These are phyloP conservation scores for Notodonta dromedarius DNA, from an alignment of 2,888 invertebrate genomes.

Conservation along the genomic window DNA sequence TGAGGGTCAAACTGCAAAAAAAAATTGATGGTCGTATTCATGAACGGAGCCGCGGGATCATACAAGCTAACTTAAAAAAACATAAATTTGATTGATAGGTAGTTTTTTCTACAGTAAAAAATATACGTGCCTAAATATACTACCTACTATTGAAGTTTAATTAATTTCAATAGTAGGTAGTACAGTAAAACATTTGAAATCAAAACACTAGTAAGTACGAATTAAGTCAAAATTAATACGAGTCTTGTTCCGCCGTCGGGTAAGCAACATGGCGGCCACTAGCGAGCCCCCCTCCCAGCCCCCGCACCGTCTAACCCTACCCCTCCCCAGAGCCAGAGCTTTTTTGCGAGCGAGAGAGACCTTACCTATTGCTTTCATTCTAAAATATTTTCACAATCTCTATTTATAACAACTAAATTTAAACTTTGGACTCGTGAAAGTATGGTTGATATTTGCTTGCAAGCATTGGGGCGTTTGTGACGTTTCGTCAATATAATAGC, in stretches of 20 bases:
- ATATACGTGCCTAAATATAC: too few species aligned
- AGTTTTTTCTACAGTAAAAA: too few species aligned
- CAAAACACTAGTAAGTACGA: constrained; percentile 70
- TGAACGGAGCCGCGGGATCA: too few species aligned
- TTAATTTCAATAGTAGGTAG: too few species aligned
- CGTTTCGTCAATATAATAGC: constrained; percentile 39
- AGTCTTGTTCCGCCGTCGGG: constrained; percentile 78
- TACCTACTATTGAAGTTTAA: too few species aligned
- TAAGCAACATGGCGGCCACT: constrained; percentile 76
- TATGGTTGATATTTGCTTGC: constrained; percentile 39
- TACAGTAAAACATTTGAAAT: constrained; percentile 68
- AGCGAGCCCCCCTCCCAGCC: constrained; percentile 41
- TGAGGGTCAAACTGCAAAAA: too few species aligned
- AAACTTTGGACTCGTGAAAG: accelerated
- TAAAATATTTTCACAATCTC: constrained; percentile 77
- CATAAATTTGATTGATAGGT: too few species aligned
- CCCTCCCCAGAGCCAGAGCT: constrained; percentile 64
- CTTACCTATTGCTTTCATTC: constrained; percentile 79
- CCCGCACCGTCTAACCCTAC: constrained; percentile 60
- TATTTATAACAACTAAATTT: constrained; percentile 27
- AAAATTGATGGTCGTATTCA: too few species aligned
- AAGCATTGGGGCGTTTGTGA: constrained; percentile 19
- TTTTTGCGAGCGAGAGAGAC: constrained; percentile 84
- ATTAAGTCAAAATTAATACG: constrained; percentile 81
- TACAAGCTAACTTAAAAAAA: too few species aligned